Evolutionary conservation across 2,797 vertebrate species (phyloP).

Genomic region (Falco peregrinus): DNA sequence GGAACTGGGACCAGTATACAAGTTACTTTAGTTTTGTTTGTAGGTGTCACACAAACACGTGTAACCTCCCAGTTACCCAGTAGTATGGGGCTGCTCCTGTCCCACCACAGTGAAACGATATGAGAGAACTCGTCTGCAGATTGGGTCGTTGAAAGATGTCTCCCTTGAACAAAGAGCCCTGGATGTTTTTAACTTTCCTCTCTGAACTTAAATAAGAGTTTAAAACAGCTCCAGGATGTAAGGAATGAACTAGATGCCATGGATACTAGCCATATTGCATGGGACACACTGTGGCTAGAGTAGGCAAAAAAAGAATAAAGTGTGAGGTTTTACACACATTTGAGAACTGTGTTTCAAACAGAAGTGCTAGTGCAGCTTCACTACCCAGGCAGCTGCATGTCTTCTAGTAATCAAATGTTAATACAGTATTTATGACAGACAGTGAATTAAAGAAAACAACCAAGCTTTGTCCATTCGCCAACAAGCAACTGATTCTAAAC

Average conservation of each 20-base stretch:
- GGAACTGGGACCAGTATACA: neutral
- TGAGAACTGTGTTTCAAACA: neutral
- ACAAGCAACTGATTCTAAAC: neutral
- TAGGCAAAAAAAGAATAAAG: neutral
- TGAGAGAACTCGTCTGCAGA: neutral
- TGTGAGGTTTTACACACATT: neutral
- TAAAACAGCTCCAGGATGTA: neutral
- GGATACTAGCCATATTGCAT: neutral
- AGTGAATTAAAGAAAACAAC: neutral
- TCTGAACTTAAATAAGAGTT: neutral
- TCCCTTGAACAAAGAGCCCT: neutral
- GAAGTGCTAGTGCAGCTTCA: neutral
- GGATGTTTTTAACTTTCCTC: neutral
- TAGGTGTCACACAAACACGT: neutral
- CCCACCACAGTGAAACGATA: neutral
- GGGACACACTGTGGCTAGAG: neutral
- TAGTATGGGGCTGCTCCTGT: neutral
- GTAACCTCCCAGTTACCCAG: fast-evolving
- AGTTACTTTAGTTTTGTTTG: neutral
- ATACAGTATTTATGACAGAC: neutral
- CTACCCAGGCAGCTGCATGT: neutral
- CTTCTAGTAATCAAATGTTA: neutral
- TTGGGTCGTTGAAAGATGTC: neutral
- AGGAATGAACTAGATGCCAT: neutral
- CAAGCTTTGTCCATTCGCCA: neutral